Base-by-base conservation (phyloP, 2,888 invertebrate species). In the Taenaris catops region DNA sequence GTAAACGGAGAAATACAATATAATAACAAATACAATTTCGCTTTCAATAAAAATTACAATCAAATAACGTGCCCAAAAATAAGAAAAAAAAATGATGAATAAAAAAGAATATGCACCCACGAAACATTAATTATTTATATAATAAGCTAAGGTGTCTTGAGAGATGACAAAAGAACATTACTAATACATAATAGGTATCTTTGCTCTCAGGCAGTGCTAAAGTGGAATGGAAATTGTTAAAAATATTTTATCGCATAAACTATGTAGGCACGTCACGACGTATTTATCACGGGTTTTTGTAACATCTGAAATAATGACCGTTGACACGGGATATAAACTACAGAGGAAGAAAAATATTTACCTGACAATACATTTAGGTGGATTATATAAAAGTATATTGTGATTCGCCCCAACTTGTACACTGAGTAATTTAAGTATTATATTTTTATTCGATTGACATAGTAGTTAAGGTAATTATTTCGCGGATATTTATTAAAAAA, bases 301-400 rank as follows among this genome's bases (percentile, higher is more conserved):
- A 48, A 48, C 49, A 46, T 48, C 47, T 63, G 67, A 64, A 65
- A 66, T 70, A 70, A 72, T 70, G 69, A 69, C 66, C 68, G 65
- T 60, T 70, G 72, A 68, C 67, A 69, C 63, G 53, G 51, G 54
- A 67, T 64, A 68, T 62, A 69, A 37, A n/a, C 16, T 17, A n/a
- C n/a, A n/a, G n/a, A n/a, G n/a, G n/a, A n/a, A n/a, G n/a, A n/a
- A n/a, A n/a, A n/a, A n/a, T n/a, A n/a, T n/a, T n/a, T n/a, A n/a
- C n/a, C n/a, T n/a, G n/a, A n/a, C n/a, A n/a, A n/a, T n/a, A n/a
- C n/a, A n/a, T n/a, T n/a, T n/a, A n/a, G n/a, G n/a, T n/a, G n/a
- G n/a, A n/a, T n/a, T n/a, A n/a, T n/a, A n/a, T n/a, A n/a, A n/a
- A n/a, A n/a, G n/a, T n/a, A n/a, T n/a, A n/a, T n/a, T n/a, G n/a